Evolutionary conservation across 2,797 vertebrate species (phyloP), one percentile per base, ranked within the genome.

Genomic region (Acomys russatus): DNA sequence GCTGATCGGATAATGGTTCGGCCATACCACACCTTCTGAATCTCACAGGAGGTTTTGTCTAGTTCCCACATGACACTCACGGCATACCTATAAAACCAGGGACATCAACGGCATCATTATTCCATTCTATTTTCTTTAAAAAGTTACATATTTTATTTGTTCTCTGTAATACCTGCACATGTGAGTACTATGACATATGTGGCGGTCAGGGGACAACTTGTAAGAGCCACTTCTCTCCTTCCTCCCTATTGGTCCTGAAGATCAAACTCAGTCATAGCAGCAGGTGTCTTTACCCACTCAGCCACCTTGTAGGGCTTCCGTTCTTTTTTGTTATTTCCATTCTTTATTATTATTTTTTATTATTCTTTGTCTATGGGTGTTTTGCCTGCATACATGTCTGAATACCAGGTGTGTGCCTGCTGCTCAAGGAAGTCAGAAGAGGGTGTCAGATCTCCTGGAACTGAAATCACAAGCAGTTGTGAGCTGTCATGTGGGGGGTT

Each of bases 41-140:
- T 96, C 6, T 98, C 98, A 0, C 99, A 99, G 0, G 99, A 99
- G 0, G 97, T 95, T 0, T 98, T 97, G 49, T 99, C 99, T 56
- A 99, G 97, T 98, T 99, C 99, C 99, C 99, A 99, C 92, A 99
- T 35, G 76, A 99, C 98, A 0, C 99, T 99, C 96, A 99, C 99
- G 0, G 99, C 99, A 12, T 99, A 99, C 98, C 99, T 99, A 97
- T 8, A 88, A 95, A 97, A 68, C 82, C 23, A 97, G 93, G 20
- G 78, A 87, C 25, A 88, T 0, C 8, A 25, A 76, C 56, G 83
- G 20, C 3, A 44, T 82, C 49, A 61, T 85, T 89, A 59, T 89
- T 87, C 33, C 84, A 35, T 61, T 59, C 74, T 61, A 25, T 28
- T 61, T 38, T 23, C n/a, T 74, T 71, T 28, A 38, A 28, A 38